phyloP scores from a whole-genome alignment of 2,113 vertebrate species.

The Talpa occidentalis region DNA sequence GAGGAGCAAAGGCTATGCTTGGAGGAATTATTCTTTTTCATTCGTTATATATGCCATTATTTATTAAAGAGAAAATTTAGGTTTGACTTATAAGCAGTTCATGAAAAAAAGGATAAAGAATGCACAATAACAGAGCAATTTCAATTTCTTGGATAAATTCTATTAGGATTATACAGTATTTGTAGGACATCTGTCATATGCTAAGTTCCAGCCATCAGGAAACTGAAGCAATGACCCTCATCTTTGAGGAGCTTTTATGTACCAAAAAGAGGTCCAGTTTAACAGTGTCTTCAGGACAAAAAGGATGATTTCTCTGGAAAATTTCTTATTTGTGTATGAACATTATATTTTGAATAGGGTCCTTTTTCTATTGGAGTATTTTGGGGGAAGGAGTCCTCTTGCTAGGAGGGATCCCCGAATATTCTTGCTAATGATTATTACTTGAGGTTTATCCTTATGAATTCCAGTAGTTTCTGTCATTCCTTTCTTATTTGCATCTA shows the following conservation, averaged over 20 bases:
- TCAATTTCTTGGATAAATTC: background rate
- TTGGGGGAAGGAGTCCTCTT: background rate
- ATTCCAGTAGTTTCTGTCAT: background rate
- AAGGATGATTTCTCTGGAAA: background rate
- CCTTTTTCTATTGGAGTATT: background rate
- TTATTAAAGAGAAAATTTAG: slow-evolving; percentile 35
- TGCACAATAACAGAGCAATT: background rate
- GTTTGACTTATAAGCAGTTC: background rate
- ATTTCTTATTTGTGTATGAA: background rate
- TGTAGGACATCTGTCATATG: background rate
- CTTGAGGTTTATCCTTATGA: background rate
- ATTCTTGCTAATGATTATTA: background rate
- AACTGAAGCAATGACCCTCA: background rate
- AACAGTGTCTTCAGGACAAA: slow-evolving; percentile 2
- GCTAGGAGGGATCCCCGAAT: background rate
- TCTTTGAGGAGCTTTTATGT: background rate
- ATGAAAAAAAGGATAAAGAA: background rate
- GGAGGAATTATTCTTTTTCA: background rate
- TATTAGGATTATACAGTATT: slow-evolving; percentile 3
- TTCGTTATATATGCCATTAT: background rate
- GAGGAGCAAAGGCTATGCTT: background rate
- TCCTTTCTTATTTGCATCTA: background rate
- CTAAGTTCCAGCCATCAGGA: background rate
- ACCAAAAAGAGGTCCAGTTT: background rate
- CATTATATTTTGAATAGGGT: slow-evolving; percentile 17